These are phyloP conservation scores for Nipponia nippon DNA, from an alignment of 2,113 vertebrate species.

Conservation along the genomic window DNA sequence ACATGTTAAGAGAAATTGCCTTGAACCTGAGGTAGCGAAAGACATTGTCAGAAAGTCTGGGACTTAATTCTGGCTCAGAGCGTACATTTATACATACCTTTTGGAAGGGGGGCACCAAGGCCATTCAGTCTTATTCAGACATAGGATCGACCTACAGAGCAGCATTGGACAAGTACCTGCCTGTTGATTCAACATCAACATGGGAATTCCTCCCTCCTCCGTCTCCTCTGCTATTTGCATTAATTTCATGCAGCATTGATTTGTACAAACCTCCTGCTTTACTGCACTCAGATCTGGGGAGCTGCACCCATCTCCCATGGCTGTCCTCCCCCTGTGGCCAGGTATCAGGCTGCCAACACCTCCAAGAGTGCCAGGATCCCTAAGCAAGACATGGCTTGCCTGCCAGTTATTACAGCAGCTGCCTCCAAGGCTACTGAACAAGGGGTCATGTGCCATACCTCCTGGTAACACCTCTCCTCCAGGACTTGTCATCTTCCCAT, in stretches of 20 bases:
- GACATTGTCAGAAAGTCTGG: background rate
- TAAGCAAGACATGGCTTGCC: background rate
- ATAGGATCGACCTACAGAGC: background rate
- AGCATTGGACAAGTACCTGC: background rate
- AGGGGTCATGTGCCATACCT: background rate
- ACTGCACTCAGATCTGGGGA: background rate
- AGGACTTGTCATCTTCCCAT: background rate
- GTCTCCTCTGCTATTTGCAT: background rate
- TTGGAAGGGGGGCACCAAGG: background rate
- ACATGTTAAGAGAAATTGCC: accelerated
- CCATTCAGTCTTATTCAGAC: background rate
- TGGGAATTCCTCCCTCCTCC: background rate
- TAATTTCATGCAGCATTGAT: background rate
- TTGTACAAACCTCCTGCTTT: background rate
- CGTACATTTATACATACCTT: background rate
- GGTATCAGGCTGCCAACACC: background rate
- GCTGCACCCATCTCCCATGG: background rate
- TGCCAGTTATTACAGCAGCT: background rate
- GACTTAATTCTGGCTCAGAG: background rate
- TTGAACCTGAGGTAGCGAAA: background rate
- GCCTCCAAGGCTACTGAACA: background rate
- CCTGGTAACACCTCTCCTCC: background rate
- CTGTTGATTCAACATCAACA: background rate
- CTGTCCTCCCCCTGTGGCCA: background rate
- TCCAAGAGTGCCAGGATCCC: background rate